Evolutionary conservation across 2,888 invertebrate species (phyloP), one percentile per base, ranked within the genome.

Genomic region (Sesia bembeciformis): DNA sequence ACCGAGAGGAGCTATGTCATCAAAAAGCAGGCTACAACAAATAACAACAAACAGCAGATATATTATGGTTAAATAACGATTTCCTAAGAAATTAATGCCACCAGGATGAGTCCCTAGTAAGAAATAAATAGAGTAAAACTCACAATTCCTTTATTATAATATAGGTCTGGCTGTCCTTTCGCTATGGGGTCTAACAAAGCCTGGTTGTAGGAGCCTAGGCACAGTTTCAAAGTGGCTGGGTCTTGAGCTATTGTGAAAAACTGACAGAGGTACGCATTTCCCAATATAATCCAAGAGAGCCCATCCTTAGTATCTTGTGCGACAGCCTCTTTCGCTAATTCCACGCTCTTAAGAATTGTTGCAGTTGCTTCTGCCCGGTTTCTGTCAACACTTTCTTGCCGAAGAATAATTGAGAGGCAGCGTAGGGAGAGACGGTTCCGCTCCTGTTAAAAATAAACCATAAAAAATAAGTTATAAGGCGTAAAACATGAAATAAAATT

Each of bases 111-210:
- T 23, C 23, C 23, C 23, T 23, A 23, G 23, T 23, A 8, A 40
- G 40, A 41, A 5, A 53, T 46, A 6, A 38, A 51, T 4, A 55
- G 52, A 49, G 49, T 39, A 49, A 58, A 63, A 91, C 93, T 92
- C 85, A 96, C 96, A 71, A 94, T 92, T 57, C 94, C 95, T 86
- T 94, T 94, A 80, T 97, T 97, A 73, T 94, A 96, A 82, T 95
- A 94, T 51, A 97, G 88, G 81, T 96, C 96, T 0, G 96, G 93
- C 63, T 94, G 94, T 58, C 92, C 93, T 69, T 88, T 92, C 0
- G 95, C 93, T 3, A 93, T 85, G 0, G 93, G 86, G 73, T 96
- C 81, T 76, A 91, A 87, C 79, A 94, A 94, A 0, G 97, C 96
- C 78, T 95, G 95, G 54, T 88, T 90, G 72, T 97, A 97, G 1